Conservation (phyloP, 2,113 vertebrate genomes). For the Sarotherodon lohbergeri region DNA sequence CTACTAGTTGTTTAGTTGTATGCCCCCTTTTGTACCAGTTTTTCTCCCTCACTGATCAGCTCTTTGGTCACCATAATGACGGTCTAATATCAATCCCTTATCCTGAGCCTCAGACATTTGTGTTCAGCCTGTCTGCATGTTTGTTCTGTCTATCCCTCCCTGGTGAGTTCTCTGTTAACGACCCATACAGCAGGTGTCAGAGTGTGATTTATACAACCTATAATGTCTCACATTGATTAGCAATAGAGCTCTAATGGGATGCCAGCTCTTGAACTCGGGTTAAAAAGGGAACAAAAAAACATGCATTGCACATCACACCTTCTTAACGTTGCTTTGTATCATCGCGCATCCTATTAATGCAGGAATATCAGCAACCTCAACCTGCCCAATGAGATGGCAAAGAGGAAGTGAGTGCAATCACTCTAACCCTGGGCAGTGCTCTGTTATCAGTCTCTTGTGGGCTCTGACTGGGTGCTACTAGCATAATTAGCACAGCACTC, state of each 20-base stretch:
- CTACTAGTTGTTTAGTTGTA: background rate
- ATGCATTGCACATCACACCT: background rate
- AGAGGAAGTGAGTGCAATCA: conserved; percentile 50
- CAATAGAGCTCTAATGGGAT: conserved; percentile 64
- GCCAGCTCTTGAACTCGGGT: conserved; percentile 37
- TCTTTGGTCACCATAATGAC: conserved; percentile 8
- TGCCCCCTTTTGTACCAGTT: background rate
- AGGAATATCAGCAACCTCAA: conserved; percentile 24
- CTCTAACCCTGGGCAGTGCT: conserved; percentile 58
- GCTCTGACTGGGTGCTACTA: conserved; percentile 62
- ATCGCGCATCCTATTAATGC: conserved; percentile 15
- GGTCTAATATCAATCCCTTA: background rate
- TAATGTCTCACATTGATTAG: conserved; percentile 73
- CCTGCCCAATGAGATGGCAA: conserved; percentile 28
- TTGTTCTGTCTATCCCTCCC: conserved; percentile 53
- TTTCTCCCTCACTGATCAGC: background rate
- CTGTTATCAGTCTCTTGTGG: conserved; percentile 68
- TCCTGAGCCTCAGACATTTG: conserved; percentile 23
- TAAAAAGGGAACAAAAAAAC: background rate
- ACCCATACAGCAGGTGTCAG: conserved; percentile 63
- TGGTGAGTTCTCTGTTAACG: conserved; percentile 58
- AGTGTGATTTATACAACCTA: conserved; percentile 70
- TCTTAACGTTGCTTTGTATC: conserved; percentile 15
- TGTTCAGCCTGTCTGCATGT: conserved; percentile 44
- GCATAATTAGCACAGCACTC: conserved; percentile 64